Percentiles rank a stretch among this genome's conserved stretches.
phyloP scores from a whole-genome alignment of 2,888 invertebrate species.

The Agrotis puta region DNA sequence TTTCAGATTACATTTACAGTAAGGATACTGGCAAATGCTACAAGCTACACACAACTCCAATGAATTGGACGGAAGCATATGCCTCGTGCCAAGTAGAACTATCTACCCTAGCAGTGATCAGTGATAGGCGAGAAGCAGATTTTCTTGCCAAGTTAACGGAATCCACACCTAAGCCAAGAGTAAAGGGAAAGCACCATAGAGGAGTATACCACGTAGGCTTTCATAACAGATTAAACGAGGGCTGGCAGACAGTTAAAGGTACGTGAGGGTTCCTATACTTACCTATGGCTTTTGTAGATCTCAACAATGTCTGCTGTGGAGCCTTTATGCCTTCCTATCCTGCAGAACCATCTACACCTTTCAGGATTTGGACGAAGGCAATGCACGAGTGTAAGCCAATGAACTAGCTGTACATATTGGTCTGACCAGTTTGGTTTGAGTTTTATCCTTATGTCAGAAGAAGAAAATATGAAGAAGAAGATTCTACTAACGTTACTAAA shows the following conservation, averaged over 20 bases:
- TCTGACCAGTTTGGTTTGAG: no score
- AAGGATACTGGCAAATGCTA: constrained; percentile 75
- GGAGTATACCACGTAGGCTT: constrained; percentile 70
- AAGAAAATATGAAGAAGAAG: no score
- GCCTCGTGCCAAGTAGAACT: constrained; percentile 76
- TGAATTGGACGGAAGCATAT: constrained; percentile 80
- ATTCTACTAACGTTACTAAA: not conserved
- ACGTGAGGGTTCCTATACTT: not conserved
- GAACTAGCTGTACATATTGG: no score
- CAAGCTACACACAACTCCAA: constrained; percentile 78
- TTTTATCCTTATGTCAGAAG: no score
- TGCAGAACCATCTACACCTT: no score
- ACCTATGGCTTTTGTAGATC: no score
- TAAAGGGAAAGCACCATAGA: constrained; percentile 30
- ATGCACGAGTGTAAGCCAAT: no score
- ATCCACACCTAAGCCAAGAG: constrained; percentile 9
- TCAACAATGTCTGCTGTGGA: no score
- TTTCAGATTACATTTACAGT: constrained; percentile 77
- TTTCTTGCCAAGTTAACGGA: constrained; percentile 36
- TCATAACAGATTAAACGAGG: constrained; percentile 62
- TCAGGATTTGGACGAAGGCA: no score
- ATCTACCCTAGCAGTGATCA: constrained; percentile 77
- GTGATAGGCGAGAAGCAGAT: constrained; percentile 60
- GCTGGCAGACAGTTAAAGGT: constrained; percentile 78
- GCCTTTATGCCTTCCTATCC: no score